Base-by-base conservation (phyloP, 2,888 invertebrate genomes). In the Abrostola triplasia region DNA sequence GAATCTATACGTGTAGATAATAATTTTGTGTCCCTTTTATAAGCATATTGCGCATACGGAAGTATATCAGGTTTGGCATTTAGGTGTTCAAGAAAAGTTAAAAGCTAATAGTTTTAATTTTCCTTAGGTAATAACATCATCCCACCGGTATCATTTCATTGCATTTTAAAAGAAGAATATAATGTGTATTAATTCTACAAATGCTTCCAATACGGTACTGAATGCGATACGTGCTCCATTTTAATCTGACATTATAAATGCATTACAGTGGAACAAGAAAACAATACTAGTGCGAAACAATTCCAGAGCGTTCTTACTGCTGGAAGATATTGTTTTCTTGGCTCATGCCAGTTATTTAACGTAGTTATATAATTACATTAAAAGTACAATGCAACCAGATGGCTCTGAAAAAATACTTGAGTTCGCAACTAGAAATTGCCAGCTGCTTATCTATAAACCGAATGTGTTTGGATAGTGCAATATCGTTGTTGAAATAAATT, bases 261-360 rank as follows among this genome's bases (percentile, higher is more conserved):
- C 9, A 47, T 44, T 44, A 13, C 6, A 13, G 10, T 47, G 8
- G 24, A 42, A 47, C 4, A 13, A 47, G 44, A 47, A 24, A 9
- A 24, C 13, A 44, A 44, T 13, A 7, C 44, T 9, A 7, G 44
- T 44, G 44, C 44, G 41, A 41, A 41, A 44, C 24, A 47, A 24
- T 24, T 9, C 13, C 5, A 47, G 24, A 9, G 44, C 13, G 5
- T 7, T 24, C 11, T 10, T 5, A 40, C 40, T 40, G 9, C 44
- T 24, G 24, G 9, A 47, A 47, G 44, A 47, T 47, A 47, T 47
- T 47, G 44, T 47, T 47, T 47, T 47, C 44, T 47, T 47, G 42
- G 42, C 42, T 42, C 42, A 5, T 12, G 13, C 24, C 13, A 9
- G 6, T 44, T 24, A 5, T 47, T 8, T 24, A 47, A 47, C 24